phyloP scores from a whole-genome alignment of 2,797 vertebrate species.

The Lophura swinhoii region DNA sequence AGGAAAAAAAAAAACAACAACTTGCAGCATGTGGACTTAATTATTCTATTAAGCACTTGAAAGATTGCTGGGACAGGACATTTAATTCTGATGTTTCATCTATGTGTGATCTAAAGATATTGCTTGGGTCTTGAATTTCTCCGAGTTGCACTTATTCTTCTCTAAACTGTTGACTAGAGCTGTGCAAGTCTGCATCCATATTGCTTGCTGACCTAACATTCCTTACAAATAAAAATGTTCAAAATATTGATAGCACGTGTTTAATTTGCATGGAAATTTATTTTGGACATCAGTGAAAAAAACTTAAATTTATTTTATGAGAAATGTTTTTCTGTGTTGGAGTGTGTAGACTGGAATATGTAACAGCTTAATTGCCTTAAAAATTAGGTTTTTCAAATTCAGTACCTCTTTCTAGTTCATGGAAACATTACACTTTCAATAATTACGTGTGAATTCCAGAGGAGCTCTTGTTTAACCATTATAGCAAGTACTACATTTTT shows the following conservation, averaged over 20 bases:
- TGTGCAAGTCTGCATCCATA: background rate
- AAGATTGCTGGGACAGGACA: background rate
- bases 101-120: background rate
- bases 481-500: background rate
- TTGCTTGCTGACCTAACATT: background rate
- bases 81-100: background rate
- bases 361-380: background rate
- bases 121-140: background rate
- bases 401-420: fast-evolving
- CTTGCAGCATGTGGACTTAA: background rate
- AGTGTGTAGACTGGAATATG: background rate
- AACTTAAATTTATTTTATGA: background rate
- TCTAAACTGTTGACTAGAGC: background rate
- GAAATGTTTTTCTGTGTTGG: background rate
- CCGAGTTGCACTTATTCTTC: background rate
- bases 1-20: background rate
- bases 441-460: background rate
- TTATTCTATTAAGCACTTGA: background rate
- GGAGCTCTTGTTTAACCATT: background rate
- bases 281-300: background rate
- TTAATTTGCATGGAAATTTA: background rate
- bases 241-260: background rate
- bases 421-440: background rate
- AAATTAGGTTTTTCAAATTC: background rate
- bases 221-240: background rate